Evolutionary conservation across 1,140 invertebrate genomes (phyloP), one percentile per base, ranked within the genome.

Genomic region (Mercenaria mercenaria): DNA sequence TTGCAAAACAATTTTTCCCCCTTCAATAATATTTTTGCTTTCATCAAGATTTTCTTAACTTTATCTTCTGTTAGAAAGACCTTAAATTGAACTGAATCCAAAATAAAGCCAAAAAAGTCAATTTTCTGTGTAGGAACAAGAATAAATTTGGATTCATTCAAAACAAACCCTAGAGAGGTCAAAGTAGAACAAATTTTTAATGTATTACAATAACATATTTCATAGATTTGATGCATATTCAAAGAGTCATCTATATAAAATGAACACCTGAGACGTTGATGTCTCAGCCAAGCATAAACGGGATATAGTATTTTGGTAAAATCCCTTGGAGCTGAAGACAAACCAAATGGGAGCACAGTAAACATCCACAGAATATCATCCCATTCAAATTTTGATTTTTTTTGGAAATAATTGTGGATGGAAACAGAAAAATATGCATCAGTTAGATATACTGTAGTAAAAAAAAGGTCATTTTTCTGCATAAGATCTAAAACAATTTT

Each of bases 391-490:
- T 87, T 76, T 37, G 52, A 41, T 59, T 59, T 77, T 50, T 87
- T 87, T 39, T 72, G 39, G 47, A 26, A 50, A 1, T 76, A 1
- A 23, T 37, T 20, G 47, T 41, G 23, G 37, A 87, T 87, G 13
- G n/a, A 11, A 29, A 84, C 67, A 37, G 69, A 77, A 77, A 61
- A 76, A 77, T 87, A 87, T n/a, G 84, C 69, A 74, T 87, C 69
- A 15, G 15, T 34, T 18, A 87, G 47, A 59, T 87, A 83, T 87
- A 26, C 26, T 76, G 41, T 29, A 50, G 34, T 52, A 86, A 59
- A 76, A 86, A 76, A 74, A 34, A 85, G 15, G 43, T 47, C 43
- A 15, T 47, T 15, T 15, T 47, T 47, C 15, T 47, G 43, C 43
- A 47, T 15, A 47, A 47, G 43, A 47, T 47, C 43, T 47, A 47